phyloP scores from a whole-genome alignment of 2,113 vertebrate species.

The Mastomys coucha region DNA sequence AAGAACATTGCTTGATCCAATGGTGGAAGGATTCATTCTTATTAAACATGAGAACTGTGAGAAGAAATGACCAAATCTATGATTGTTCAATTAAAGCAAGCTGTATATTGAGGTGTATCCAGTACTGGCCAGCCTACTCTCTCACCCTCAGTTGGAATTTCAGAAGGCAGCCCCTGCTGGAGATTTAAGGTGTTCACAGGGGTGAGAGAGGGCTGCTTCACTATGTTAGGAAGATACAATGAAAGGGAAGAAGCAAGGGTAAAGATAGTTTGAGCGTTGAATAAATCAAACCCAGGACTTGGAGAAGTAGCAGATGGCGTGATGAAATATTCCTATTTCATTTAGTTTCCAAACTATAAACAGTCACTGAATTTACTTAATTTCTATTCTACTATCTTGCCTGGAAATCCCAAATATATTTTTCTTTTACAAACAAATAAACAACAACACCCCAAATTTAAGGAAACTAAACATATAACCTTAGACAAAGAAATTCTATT shows the following conservation, averaged over 20 bases:
- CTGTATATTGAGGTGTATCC: not conserved
- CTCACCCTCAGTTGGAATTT: not conserved
- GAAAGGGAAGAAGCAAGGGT: too few species aligned
- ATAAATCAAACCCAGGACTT: not conserved
- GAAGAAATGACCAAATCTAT: not conserved
- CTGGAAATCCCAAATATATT: not conserved
- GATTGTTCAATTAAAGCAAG: not conserved
- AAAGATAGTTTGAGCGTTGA: not conserved
- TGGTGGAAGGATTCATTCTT: not conserved
- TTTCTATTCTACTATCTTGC: not conserved
- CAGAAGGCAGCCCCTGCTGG: not conserved
- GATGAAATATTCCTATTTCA: not conserved
- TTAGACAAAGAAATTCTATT: slow-evolving; percentile 36
- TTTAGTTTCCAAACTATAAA: not conserved
- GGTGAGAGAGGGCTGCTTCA: not conserved
- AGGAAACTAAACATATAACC: slow-evolving; percentile 56
- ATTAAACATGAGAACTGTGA: not conserved
- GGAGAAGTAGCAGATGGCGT: not conserved
- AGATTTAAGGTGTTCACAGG: not conserved
- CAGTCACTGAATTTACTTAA: not conserved
- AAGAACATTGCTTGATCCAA: not conserved
- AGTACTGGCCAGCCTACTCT: not conserved
- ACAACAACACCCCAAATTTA: slow-evolving; percentile 73
- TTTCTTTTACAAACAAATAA: not conserved
- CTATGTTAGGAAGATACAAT: not conserved